Base-by-base conservation (phyloP, 2,888 invertebrate species). In the Argyra leucocephala region DNA sequence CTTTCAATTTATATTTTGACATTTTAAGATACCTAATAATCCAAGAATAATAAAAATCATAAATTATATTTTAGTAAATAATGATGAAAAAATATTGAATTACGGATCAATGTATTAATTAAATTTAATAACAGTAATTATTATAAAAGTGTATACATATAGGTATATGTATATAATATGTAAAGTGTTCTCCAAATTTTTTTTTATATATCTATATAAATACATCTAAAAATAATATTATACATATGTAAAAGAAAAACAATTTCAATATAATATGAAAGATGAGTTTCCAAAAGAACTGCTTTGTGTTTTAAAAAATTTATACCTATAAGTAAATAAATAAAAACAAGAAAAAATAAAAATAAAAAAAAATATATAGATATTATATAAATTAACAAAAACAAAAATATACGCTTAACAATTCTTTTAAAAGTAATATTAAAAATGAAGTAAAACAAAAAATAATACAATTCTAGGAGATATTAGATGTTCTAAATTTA, bases 401-500 rank as follows among this genome's bases (percentile, higher is more conserved):
- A 48, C 48, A 48, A 48, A 48, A 31, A 12, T 48, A 48, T 48
- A 48, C 48, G 48, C 48, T 48, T 48, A 48, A 48, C 18, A 48
- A 18, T 12, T 48, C 48, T 48, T 48, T n/a, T n/a, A n/a, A n/a
- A n/a, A n/a, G n/a, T n/a, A n/a, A n/a, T n/a, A n/a, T n/a, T 12
- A 48, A 48, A 48, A 18, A 48, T 48, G 31, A 10, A 31, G 12
- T 31, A 31, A n/a, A 31, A 48, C 48, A 48, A 48, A 48, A 37
- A 37, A 37, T 10, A 37, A 37, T 37, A 18, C 15, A 18, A 48
- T 48, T 48, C 12, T 48, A 48, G 18, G 48, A 48, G 48, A 48
- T 48, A 48, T 48, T 48, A 48, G 48, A 48, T 48, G 48, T 48
- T 48, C 48, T 37, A 37, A 37, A 37, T 48, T 48, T 12, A 48